Evolutionary conservation across 2,888 invertebrate genomes (phyloP).

Genomic region (Erynnis tages): DNA sequence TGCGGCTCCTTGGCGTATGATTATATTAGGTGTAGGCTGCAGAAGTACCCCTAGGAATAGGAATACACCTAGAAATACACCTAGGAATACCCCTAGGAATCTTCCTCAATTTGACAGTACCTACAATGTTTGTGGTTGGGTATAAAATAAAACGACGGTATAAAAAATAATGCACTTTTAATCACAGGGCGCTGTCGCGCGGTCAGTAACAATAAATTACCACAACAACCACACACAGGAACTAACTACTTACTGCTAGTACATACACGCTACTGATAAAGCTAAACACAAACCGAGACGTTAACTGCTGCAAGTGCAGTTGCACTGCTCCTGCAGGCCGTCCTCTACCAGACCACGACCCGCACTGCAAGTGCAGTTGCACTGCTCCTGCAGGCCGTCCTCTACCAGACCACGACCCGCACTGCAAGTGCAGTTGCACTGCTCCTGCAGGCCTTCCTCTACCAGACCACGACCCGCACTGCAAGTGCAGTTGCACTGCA

Average conservation of each 20-base stretch:
- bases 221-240: conserved; percentile 62
- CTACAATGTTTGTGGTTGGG: too few species aligned
- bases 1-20: too few species aligned
- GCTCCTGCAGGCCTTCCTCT: conserved; percentile 1
- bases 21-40: too few species aligned
- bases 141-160: conserved; percentile 37
- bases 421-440: background rate
- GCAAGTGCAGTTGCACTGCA: background rate
- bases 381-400: background rate
- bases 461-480: conserved; percentile 11
- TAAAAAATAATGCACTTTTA: conserved; percentile 72
- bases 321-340: background rate
- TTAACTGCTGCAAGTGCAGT: background rate
- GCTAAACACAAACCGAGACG: conserved; percentile 25
- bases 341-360: conserved; percentile 12
- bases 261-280: conserved; percentile 31
- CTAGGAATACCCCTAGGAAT: too few species aligned
- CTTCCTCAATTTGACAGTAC: too few species aligned
- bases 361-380: conserved; percentile 1
- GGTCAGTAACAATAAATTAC: conserved; percentile 63
- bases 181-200: conserved; percentile 61
- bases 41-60: too few species aligned
- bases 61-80: too few species aligned
- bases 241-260: conserved; percentile 47
- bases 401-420: conserved; percentile 14